Evolutionary conservation across 1,140 invertebrate genomes (phyloP).

Genomic region (Bombus cullumanus): DNA sequence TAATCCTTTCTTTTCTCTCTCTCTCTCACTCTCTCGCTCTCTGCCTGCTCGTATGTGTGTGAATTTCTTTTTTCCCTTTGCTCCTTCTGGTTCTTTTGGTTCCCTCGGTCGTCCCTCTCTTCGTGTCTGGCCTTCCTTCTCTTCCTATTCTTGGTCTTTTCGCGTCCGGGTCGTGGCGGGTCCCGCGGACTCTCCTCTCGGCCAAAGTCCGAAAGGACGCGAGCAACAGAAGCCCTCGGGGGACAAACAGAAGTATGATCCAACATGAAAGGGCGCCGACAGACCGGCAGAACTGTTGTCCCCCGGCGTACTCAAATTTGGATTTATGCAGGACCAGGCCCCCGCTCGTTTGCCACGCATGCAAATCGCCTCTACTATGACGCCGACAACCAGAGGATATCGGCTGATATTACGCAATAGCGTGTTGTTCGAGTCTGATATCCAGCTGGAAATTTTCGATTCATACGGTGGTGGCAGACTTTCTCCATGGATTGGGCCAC

Average conservation of each 20-base stretch:
- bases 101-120: not conserved
- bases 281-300: slow-evolving; percentile 33
- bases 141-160: slow-evolving; percentile 14
- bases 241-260: slow-evolving; percentile 72
- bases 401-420: slow-evolving; percentile 15
- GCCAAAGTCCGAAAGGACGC: slow-evolving; percentile 62
- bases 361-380: slow-evolving; percentile 54
- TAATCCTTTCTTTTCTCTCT: slow-evolving; percentile 33
- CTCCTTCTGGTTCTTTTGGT: slow-evolving; percentile 20
- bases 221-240: slow-evolving; percentile 50
- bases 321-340: slow-evolving; percentile 69
- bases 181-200: slow-evolving; percentile 26
- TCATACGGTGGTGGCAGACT: no score
- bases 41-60: not conserved
- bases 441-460: not conserved
- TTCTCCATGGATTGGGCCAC: no score
- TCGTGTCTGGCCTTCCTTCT: not conserved
- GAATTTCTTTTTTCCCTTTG: slow-evolving; percentile 35
- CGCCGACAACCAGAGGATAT: not conserved
- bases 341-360: slow-evolving; percentile 71
- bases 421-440: not conserved
- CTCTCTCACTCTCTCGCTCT: not conserved
- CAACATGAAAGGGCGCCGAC: slow-evolving; percentile 73
- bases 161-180: slow-evolving; percentile 38
- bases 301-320: slow-evolving; percentile 66